A percentile compares a stretch with the other conserved stretches of the same genome.
Conservation (phyloP, 2,888 invertebrate species). For the Pogonocherus hispidulus region DNA sequence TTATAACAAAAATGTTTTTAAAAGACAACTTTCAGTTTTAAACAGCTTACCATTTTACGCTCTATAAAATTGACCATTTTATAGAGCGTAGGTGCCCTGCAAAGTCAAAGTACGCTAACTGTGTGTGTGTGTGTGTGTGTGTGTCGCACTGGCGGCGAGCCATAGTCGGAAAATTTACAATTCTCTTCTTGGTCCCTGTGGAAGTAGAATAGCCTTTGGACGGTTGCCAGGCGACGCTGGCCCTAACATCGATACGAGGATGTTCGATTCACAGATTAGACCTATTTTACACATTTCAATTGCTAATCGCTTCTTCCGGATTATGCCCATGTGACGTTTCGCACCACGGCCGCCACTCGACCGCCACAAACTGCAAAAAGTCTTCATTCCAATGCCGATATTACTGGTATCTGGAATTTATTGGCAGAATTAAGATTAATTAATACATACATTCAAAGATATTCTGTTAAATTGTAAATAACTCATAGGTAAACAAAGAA, state of each 20-base stretch:
- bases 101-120: not conserved
- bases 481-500: too few species aligned
- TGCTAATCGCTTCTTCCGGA: conserved; percentile 61
- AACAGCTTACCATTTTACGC: too few species aligned
- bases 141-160: conserved; percentile 5
- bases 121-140: not conserved
- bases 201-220: conserved; percentile 57
- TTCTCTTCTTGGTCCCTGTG: conserved; percentile 28
- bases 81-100: too few species aligned
- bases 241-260: conserved; percentile 61
- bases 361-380: conserved; percentile 17
- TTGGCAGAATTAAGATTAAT: not conserved
- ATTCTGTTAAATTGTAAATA: not conserved
- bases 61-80: too few species aligned
- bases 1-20: too few species aligned
- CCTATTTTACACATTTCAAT: conserved; percentile 65
- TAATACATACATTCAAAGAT: not conserved
- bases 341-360: conserved; percentile 24
- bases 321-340: conserved; percentile 49
- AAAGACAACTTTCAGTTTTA: too few species aligned
- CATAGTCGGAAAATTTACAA: conserved; percentile 15
- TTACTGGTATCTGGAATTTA: not conserved
- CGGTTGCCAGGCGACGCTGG: conserved; percentile 63
- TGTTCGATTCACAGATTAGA: conserved; percentile 63
- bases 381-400: not conserved